Percentiles rank a stretch among this genome's conserved stretches.
These are phyloP conservation scores for Scaptodrosophila lebanonensis DNA, from an alignment of 1,140 invertebrate species.

Conservation along the genomic window DNA sequence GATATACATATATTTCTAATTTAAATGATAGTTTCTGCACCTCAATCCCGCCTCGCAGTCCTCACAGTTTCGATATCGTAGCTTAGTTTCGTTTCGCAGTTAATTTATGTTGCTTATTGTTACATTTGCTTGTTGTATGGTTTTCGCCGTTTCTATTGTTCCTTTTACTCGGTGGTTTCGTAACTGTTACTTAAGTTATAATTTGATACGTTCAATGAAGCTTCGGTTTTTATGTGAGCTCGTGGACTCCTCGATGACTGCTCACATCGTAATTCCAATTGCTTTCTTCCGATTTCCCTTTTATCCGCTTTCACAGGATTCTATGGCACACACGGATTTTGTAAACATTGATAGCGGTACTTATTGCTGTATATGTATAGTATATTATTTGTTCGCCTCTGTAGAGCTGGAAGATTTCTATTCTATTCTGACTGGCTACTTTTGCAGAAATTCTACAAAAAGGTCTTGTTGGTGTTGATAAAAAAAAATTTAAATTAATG, in stretches of 20 bases:
- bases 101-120: slow-evolving; percentile 35
- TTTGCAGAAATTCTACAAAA: too few relatives aligned
- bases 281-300: slow-evolving; percentile 20
- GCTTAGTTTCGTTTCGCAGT: slow-evolving; percentile 23
- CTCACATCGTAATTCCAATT: slow-evolving; percentile 58
- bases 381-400: not conserved
- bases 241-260: not conserved
- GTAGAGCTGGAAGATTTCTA: too few relatives aligned
- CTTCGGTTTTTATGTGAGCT: not conserved
- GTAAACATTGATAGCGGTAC: slow-evolving; percentile 50
- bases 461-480: too few relatives aligned
- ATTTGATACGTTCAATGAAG: slow-evolving; percentile 62
- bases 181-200: slow-evolving; percentile 54
- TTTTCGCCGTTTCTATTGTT: slow-evolving; percentile 14
- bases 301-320: slow-evolving; percentile 37
- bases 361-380: slow-evolving; percentile 51
- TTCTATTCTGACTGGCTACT: too few relatives aligned
- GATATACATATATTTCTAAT: slow-evolving; percentile 41
- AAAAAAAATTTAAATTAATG: too few relatives aligned
- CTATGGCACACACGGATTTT: too few relatives aligned
- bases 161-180: slow-evolving; percentile 28
- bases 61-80: slow-evolving; percentile 9
- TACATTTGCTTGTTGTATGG: slow-evolving; percentile 7
- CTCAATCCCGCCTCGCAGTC: too few relatives aligned
- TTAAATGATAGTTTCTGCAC: slow-evolving; percentile 45